phyloP scores from a whole-genome alignment of 2,113 vertebrate genomes.

The Gobiocypris rarus region DNA sequence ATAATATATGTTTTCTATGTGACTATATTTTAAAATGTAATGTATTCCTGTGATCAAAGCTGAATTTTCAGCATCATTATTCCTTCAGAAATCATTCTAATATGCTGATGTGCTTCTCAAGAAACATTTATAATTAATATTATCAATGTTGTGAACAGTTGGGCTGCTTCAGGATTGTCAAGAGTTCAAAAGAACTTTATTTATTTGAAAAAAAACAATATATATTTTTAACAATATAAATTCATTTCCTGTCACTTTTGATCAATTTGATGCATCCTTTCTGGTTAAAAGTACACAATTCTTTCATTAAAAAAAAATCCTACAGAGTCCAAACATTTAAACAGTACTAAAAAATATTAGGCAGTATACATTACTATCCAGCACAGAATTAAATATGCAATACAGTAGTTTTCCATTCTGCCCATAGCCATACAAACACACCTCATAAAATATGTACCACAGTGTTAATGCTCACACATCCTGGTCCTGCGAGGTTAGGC shows the following conservation, averaged over 20 bases:
- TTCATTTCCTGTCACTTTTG: background rate
- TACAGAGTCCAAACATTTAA: no score
- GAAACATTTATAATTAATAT: background rate
- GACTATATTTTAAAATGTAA: background rate
- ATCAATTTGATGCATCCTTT: background rate
- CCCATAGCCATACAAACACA: constrained; percentile 11
- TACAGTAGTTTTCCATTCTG: constrained; percentile 6
- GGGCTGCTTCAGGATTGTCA: no score
- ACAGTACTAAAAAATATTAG: background rate
- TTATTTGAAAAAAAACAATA: background rate
- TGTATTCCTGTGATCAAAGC: background rate
- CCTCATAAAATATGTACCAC: background rate
- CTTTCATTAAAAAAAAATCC: no score
- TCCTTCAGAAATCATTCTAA: background rate
- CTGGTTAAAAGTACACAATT: background rate
- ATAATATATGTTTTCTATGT: background rate
- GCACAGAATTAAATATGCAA: background rate
- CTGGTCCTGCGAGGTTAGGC: constrained; percentile 13
- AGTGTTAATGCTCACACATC: constrained; percentile 29
- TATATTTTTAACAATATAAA: background rate
- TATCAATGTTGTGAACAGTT: no score
- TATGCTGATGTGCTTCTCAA: no score
- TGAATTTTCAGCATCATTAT: background rate
- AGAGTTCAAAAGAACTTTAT: background rate
- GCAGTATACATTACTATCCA: background rate